Base-by-base conservation (phyloP, 2,888 invertebrate species). In the Pristionchus mayeri region DNA sequence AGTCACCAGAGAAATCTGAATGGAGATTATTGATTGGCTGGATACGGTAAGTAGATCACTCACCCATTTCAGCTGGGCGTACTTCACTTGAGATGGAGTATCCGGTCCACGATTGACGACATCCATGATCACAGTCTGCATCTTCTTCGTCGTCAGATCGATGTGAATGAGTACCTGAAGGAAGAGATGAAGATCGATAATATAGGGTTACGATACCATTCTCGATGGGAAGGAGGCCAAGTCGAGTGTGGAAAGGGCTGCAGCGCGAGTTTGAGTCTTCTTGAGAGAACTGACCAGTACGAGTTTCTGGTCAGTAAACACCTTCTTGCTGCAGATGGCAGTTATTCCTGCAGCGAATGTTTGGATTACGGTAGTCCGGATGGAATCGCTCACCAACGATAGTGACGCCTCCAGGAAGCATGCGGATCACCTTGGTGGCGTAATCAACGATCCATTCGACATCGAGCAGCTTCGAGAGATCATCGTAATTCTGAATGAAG, bases 391-490 rank as follows among this genome's bases (percentile, higher is more conserved):
- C 2, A 87, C 87, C 89, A 34, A 89, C 88, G 78, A 89, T 84
- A 37, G 88, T 85, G 48, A 89, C 81, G 13, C 89, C 89, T 27
- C 89, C 89, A 37, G 88, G 88, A 13, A 89, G 87, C 85, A 89
- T 87, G n/a, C 89, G 84, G 3, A 89, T 78, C 44, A 89, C 86
- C 44, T 88, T 85, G 85, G 89, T 88, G 7, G 88, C 87, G 67
- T 87, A 86, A 60, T 89, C 89, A 0, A 86, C 57, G 79, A 89
- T 86, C 89, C 89, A 89, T 13, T 86, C 87, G 63, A 88, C 88
- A 60, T 89, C 89, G 11, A 89, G 48, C 24, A 86, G 54, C 40
- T 85, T 85, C 18, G 44, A 71, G 34, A 76, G 60, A 57, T 82
- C 81, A 37, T 85, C 67, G n/a, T 50, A 71, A 27, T 76, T 60